A percentile compares a stretch with the other conserved stretches of the same genome.
These are phyloP conservation scores for Drosophila neotestacea DNA, from an alignment of 2,888 invertebrate genomes.

Conservation along the genomic window DNA sequence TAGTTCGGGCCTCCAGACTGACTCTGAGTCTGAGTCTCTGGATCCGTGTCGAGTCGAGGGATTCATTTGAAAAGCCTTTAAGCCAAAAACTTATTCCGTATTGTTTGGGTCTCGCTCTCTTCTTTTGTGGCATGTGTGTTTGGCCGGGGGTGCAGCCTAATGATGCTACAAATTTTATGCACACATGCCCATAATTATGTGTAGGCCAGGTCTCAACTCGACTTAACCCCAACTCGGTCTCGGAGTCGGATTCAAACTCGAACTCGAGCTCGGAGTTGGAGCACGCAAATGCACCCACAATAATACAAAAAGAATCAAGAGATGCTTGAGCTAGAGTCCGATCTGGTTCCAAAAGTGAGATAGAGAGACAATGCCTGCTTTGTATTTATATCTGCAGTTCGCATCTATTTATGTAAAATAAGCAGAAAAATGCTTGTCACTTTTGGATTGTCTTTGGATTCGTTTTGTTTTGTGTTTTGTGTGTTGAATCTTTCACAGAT, in stretches of 20 bases:
- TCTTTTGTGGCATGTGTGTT: slow-evolving; percentile 33
- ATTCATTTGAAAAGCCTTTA: slow-evolving; percentile 79
- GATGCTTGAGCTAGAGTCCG: slow-evolving; percentile 1
- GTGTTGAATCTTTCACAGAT: slow-evolving; percentile 50
- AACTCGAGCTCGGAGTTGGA: slow-evolving; percentile 24
- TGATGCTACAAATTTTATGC: slow-evolving; percentile 79
- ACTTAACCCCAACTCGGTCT: not conserved
- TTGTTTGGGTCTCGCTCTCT: slow-evolving; percentile 43
- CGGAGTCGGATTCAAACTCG: not conserved
- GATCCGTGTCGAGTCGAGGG: slow-evolving; percentile 50
- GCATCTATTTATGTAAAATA: slow-evolving; percentile 76
- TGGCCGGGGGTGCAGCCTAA: slow-evolving; percentile 78
- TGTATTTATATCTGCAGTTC: slow-evolving; percentile 61
- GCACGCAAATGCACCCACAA: slow-evolving; percentile 62
- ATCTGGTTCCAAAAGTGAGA: slow-evolving; percentile 4
- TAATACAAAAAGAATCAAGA: slow-evolving; percentile 16
- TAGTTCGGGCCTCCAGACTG: slow-evolving; percentile 55
- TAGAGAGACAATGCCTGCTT: slow-evolving; percentile 40
- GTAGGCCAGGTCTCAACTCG: slow-evolving; percentile 20
- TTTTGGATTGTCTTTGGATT: slow-evolving; percentile 40
- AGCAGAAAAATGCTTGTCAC: slow-evolving; percentile 65
- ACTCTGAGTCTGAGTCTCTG: slow-evolving; percentile 25
- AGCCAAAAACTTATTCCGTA: slow-evolving; percentile 72
- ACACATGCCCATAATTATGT: slow-evolving; percentile 64
- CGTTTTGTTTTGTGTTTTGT: slow-evolving; percentile 31